A percentile compares a stretch with the other conserved stretches of the same genome.
Conservation (phyloP, 1,140 invertebrate genomes). For the Nymphalis io region DNA sequence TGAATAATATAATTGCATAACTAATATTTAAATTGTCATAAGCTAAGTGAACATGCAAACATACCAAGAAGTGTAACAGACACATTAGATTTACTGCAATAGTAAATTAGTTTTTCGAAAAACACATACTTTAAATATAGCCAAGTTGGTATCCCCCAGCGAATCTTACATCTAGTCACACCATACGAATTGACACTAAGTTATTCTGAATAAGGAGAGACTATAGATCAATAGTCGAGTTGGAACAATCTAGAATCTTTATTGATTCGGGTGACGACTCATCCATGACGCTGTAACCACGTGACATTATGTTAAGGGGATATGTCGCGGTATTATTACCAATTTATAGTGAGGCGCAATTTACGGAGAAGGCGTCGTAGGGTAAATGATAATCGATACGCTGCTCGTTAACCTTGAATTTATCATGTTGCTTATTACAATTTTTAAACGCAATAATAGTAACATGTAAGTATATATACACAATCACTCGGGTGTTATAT, state of each 20-base stretch:
- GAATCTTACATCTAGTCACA: conserved; percentile 6
- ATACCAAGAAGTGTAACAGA: too few species aligned
- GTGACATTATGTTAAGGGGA: conserved; percentile 23
- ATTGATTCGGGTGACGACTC: conserved; percentile 45
- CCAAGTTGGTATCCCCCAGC: neutral
- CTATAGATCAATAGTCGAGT: conserved; percentile 37
- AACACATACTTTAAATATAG: conserved; percentile 2
- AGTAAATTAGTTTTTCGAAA: neutral
- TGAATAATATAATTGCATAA: too few species aligned
- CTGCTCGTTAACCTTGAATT: conserved; percentile 19
- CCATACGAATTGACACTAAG: conserved; percentile 27
- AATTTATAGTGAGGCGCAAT: conserved; percentile 20
- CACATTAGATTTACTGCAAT: too few species aligned
- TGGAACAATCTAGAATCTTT: conserved; percentile 44
- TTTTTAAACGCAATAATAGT: conserved; percentile 8
- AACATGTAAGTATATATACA: neutral
- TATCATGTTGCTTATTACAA: neutral
- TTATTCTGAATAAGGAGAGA: conserved; percentile 32
- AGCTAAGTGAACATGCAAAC: too few species aligned
- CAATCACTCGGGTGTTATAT: too few species aligned
- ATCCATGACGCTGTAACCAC: conserved; percentile 30
- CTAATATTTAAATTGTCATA: too few species aligned
- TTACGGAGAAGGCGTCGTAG: conserved; percentile 17
- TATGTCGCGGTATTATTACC: conserved; percentile 17
- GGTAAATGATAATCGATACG: conserved; percentile 24